A percentile compares a stretch with the other conserved stretches of the same genome.
These are phyloP conservation scores for Smutsia gigantea DNA, from an alignment of 2,797 vertebrate genomes.

Conservation along the genomic window DNA sequence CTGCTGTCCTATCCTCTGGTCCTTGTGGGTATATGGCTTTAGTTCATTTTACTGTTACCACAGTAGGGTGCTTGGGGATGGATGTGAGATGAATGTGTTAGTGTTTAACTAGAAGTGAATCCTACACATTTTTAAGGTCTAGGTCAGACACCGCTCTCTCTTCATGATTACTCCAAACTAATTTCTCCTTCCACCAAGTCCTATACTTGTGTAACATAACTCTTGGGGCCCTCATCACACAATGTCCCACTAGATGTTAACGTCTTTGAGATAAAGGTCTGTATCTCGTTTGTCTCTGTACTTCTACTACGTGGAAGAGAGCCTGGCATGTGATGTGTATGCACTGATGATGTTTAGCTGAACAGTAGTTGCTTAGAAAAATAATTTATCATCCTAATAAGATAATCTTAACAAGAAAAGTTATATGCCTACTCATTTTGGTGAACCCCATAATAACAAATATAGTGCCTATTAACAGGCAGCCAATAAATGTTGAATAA, in stretches of 20 bases:
- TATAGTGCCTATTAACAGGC: neutral
- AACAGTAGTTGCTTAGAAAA: neutral
- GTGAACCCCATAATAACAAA: neutral
- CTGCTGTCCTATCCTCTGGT: neutral
- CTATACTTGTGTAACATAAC: neutral
- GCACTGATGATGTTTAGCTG: neutral
- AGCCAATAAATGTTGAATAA: neutral
- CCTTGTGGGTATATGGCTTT: neutral
- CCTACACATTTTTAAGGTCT: neutral
- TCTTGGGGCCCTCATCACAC: neutral
- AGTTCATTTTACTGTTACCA: conserved; percentile 18
- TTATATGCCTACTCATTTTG: neutral
- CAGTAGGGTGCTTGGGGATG: neutral
- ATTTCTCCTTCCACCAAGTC: neutral
- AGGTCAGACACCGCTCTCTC: neutral
- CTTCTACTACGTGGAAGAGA: neutral
- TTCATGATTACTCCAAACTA: neutral
- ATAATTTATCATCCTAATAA: neutral
- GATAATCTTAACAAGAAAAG: neutral
- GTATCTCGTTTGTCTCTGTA: neutral
- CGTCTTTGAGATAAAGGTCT: neutral
- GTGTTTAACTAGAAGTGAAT: neutral
- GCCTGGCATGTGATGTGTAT: neutral
- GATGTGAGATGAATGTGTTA: neutral
- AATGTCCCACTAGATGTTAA: neutral